These are phyloP conservation scores for Myrmecobius fasciatus DNA, from an alignment of 2,113 vertebrate species.

Conservation along the genomic window DNA sequence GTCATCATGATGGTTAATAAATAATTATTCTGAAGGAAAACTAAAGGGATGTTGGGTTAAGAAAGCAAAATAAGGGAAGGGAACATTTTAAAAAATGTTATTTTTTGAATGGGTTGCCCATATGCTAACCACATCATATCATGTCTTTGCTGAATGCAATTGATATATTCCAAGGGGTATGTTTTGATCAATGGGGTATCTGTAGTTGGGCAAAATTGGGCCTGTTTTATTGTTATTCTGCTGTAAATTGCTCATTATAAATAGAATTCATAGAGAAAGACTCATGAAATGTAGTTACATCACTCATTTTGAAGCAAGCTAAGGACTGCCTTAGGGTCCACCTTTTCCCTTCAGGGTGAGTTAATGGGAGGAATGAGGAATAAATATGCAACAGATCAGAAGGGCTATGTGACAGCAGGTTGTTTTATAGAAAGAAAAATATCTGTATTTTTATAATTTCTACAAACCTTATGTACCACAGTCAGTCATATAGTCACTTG, in stretches of 20 bases:
- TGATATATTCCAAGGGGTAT: neutral
- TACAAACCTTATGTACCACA: neutral
- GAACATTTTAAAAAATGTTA: neutral
- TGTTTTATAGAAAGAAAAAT: neutral
- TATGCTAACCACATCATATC: neutral
- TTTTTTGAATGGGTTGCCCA: neutral
- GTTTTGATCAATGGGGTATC: neutral
- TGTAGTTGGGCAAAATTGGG: neutral
- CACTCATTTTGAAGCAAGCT: slow-evolving; percentile 27
- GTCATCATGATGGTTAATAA: neutral
- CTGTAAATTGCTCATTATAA: neutral
- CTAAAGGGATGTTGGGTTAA: neutral
- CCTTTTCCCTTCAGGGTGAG: slow-evolving; percentile 6
- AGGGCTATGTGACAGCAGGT: neutral
- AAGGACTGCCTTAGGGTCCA: slow-evolving; percentile 7
- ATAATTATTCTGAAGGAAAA: neutral
- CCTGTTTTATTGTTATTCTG: neutral
- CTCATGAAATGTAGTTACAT: neutral
- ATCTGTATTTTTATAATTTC: neutral
- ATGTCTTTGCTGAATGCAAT: neutral
- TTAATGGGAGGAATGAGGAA: slow-evolving; percentile 5
- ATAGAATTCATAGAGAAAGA: slow-evolving; percentile 1
- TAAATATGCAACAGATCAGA: neutral
- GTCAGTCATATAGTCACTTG: neutral
- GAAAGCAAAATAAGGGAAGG: neutral